phyloP scores from a whole-genome alignment of 2,888 invertebrate species.

The Drepana falcataria region DNA sequence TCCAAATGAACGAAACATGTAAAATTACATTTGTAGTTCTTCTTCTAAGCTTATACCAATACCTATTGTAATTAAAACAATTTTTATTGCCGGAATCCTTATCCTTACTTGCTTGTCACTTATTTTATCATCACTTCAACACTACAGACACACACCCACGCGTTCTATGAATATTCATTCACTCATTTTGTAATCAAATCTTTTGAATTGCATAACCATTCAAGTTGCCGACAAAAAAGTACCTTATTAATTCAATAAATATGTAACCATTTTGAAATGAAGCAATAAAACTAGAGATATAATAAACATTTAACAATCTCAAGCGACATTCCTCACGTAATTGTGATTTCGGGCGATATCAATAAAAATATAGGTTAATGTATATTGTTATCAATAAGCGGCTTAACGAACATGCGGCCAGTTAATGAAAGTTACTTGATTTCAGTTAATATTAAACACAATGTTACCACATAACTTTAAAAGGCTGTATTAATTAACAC shows the following conservation, averaged over 20 bases:
- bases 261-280: not conserved
- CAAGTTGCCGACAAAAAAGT: not conserved
- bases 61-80: too few relatives aligned
- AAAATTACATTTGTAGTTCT: too few relatives aligned
- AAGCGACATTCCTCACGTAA: slow-evolving; percentile 1
- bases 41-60: too few relatives aligned
- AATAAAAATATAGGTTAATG: slow-evolving; percentile 8
- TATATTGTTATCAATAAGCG: slow-evolving; percentile 4
- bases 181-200: not conserved
- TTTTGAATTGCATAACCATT: not conserved
- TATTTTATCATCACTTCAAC: too few relatives aligned
- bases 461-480: not conserved
- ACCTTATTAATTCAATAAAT: not conserved
- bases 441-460: slow-evolving; percentile 14
- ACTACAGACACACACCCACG: not conserved
- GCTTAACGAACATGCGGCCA: slow-evolving; percentile 6
- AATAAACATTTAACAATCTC: not conserved
- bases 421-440: slow-evolving; percentile 22
- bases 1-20: too few relatives aligned
- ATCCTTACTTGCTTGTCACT: too few relatives aligned
- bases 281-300: not conserved
- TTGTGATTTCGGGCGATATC: slow-evolving; percentile 2
- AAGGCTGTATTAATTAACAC: not conserved
- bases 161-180: not conserved
- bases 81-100: too few relatives aligned